Base-by-base conservation (phyloP, 1,140 invertebrate species). In the Aphidius gifuensis region DNA sequence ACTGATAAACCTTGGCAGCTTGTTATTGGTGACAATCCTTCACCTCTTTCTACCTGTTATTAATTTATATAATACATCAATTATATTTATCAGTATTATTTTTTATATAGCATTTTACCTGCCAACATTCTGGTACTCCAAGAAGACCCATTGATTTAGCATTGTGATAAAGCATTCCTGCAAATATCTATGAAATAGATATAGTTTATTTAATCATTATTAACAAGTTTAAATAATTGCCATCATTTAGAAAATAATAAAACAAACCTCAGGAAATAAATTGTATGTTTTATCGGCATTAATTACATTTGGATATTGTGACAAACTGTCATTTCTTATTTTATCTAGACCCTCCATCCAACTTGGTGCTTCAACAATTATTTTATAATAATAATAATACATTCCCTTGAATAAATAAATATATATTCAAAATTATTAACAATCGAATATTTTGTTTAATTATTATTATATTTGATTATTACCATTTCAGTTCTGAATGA, bases 341-440 rank as follows among this genome's bases (percentile, higher is more conserved):
- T 82, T 79, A 9, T 84, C 62, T 9, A 92, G 71, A 0, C 90
- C 91, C 5, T 85, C 80, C 3, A 81, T 62, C 66, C 89, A 87
- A 5, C 83, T 84, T 9, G 83, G 83, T 6, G 91, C 85, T 66
- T 89, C 84, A 1, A 90, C 86, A 21, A 95, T 81, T 0, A 85
- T 88, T 76, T 95, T 94, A 75, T 88, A 95, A 71, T 92, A 94
- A 0, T 90, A 93, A 74, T 93, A 94, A 75, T 94, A 94, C 70
- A 94, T 85, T 5, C 91, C 92, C 90, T 91, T 74, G 60, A 77
- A 82, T 47, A 70, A 61, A 67, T 68, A 64, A 42, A 39, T 60
- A 16, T 16, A 1, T 32, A 53, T 32, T 32, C 58, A 3, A 23
- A 53, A 51, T 21, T 60, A 40, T 46, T 56, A 32, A 32, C n/a